Evolutionary conservation across 1,140 invertebrate genomes (phyloP).

Genomic region (Rhagoletis pomonella): DNA sequence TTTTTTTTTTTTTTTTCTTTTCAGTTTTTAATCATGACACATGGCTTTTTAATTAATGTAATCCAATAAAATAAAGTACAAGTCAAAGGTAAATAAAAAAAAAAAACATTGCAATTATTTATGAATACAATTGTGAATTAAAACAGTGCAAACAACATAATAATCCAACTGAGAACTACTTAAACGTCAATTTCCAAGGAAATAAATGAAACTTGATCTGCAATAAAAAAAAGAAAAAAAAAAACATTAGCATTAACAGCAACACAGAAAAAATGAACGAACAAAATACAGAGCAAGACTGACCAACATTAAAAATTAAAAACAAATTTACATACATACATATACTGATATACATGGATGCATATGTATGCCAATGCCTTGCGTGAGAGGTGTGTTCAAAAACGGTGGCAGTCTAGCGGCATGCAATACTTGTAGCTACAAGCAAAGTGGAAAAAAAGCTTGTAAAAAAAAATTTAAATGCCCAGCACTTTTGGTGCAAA

Average conservation of each 20-base stretch:
- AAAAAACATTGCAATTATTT: neutral
- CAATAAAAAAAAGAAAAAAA: neutral
- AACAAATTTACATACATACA: neutral
- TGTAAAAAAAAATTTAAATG: neutral
- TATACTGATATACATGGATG: neutral
- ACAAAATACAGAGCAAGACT: too few relatives aligned
- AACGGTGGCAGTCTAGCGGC: neutral
- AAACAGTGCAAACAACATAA: neutral
- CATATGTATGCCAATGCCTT: neutral
- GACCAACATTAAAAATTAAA: neutral
- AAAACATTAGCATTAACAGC: neutral
- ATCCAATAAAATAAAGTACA: conserved; percentile 7
- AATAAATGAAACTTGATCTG: neutral
- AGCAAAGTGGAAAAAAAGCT: neutral
- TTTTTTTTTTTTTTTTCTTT: neutral
- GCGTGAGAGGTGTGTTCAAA: neutral
- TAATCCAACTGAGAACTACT: neutral
- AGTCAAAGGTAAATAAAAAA: neutral
- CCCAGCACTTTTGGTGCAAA: neutral
- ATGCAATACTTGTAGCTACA: neutral
- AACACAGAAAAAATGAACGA: too few relatives aligned
- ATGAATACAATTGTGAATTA: neutral
- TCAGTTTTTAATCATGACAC: conserved; percentile 40
- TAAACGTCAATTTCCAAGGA: neutral
- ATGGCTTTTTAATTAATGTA: conserved; percentile 50